Evolutionary conservation across 2,888 invertebrate species (phyloP).

Genomic region (Monoplex corrugatus): DNA sequence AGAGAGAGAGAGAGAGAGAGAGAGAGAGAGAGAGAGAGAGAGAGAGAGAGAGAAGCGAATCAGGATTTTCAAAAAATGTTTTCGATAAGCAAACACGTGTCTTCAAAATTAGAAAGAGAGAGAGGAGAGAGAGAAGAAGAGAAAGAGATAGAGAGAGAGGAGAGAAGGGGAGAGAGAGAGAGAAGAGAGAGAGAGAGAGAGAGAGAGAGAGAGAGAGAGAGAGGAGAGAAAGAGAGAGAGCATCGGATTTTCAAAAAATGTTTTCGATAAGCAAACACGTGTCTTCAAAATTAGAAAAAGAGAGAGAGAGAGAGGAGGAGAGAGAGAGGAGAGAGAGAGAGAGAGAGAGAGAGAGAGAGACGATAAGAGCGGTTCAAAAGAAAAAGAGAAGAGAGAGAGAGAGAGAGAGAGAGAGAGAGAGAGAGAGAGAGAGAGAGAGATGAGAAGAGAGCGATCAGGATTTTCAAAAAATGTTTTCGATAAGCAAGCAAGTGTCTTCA

Average conservation of each 20-base stretch:
- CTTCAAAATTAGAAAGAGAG: no score
- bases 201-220: not conserved
- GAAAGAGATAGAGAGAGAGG: not conserved
- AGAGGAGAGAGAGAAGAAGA: not conserved
- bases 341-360: not conserved
- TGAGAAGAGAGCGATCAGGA: not conserved
- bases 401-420: not conserved
- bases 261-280: no score
- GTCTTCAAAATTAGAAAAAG: no score
- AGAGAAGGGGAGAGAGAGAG: not conserved
- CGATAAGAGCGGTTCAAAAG: not conserved
- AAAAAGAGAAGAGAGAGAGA: not conserved
- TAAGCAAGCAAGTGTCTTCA: no score
- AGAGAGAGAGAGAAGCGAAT: not conserved
- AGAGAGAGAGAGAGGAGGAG: not conserved
- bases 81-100: no score
- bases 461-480: no score
- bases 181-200: conserved; percentile 22
- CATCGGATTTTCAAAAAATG: no score
- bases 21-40: no score
- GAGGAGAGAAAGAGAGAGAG: not conserved
- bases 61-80: no score
- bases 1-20: not conserved
- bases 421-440: not conserved
- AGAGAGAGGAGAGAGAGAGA: conserved; percentile 11